phyloP scores from a whole-genome alignment of 2,113 vertebrate genomes.

The Hystrix brachyura region DNA sequence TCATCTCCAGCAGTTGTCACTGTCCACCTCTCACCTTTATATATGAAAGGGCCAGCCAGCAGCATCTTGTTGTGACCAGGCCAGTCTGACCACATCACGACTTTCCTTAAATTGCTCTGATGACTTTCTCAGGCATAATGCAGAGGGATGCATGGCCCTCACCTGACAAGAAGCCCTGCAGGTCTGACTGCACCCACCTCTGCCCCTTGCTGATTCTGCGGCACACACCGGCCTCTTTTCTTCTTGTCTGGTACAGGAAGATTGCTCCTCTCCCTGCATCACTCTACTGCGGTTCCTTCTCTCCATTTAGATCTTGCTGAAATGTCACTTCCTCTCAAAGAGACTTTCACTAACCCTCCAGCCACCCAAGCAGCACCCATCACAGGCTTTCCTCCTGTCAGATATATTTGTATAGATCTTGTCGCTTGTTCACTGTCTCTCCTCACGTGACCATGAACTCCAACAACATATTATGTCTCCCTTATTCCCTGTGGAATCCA shows the following conservation, averaged over 20 bases:
- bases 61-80: background rate
- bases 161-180: background rate
- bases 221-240: background rate
- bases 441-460: background rate
- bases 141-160: background rate
- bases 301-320: background rate
- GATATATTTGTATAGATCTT: background rate
- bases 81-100: background rate
- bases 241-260: background rate
- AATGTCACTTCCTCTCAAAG: background rate
- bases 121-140: background rate
- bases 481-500: background rate
- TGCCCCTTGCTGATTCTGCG: background rate
- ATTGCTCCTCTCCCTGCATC: background rate
- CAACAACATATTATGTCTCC: background rate
- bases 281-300: background rate
- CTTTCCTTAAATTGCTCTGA: background rate
- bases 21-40: background rate
- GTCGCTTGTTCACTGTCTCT: background rate
- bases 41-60: no score
- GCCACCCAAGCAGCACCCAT: background rate
- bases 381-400: background rate
- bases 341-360: background rate
- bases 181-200: background rate
- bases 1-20: background rate